Evolutionary conservation across 2,113 vertebrate species (phyloP).

Genomic region (Dicerorhinus sumatrensis): DNA sequence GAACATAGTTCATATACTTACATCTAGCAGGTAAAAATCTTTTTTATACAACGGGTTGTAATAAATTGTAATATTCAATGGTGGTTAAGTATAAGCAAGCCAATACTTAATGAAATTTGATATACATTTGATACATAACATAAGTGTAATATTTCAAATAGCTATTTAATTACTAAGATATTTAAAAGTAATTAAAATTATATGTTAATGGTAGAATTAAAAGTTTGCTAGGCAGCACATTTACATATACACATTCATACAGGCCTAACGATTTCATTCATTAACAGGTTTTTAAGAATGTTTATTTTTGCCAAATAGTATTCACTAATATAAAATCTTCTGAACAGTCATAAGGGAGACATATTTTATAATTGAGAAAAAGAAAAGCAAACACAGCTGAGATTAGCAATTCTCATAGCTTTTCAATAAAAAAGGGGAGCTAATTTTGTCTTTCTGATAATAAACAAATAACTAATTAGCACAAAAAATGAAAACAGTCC

Average conservation of each 20-base stretch:
- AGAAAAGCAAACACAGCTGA: background rate
- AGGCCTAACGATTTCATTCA: background rate
- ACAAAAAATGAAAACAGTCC: conserved; percentile 14
- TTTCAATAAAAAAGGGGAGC: background rate
- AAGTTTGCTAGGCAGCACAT: background rate
- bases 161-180: background rate
- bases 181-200: background rate
- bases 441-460: conserved; percentile 1
- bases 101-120: background rate
- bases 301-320: background rate
- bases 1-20: background rate
- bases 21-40: background rate
- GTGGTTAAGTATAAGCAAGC: background rate
- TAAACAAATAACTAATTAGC: conserved; percentile 42
- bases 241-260: background rate
- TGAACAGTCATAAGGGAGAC: background rate
- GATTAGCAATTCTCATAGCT: background rate
- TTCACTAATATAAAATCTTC: background rate
- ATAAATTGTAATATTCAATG: background rate
- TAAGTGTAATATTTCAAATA: background rate
- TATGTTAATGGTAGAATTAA: background rate
- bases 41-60: background rate
- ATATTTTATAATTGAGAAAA: background rate
- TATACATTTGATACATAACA: background rate
- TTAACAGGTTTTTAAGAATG: background rate